Evolutionary conservation across 2,888 invertebrate genomes (phyloP).

Genomic region (Platycnemis pennipes): DNA sequence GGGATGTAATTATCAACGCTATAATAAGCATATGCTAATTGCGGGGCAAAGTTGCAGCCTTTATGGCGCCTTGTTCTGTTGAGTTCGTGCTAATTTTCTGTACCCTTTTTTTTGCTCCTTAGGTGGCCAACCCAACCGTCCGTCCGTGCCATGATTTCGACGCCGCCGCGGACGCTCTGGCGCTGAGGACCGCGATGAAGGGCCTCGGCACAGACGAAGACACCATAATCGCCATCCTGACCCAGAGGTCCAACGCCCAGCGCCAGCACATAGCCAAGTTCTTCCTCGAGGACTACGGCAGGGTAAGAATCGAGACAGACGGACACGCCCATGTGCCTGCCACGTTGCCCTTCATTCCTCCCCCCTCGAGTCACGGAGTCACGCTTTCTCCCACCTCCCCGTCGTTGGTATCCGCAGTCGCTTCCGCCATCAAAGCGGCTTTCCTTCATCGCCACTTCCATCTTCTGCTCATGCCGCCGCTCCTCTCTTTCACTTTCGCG

Average conservation of each 20-base stretch:
- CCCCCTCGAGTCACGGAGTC: background rate
- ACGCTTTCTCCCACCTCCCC: background rate
- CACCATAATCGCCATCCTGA: slow-evolving; percentile 87
- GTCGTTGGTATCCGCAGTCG: background rate
- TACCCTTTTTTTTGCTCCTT: background rate
- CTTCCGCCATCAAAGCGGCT: background rate
- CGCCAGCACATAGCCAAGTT: slow-evolving; percentile 85
- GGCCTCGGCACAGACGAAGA: slow-evolving; percentile 90
- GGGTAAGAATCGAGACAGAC: slow-evolving; percentile 77
- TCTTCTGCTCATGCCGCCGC: background rate
- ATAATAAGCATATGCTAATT: background rate
- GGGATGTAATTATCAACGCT: no score
- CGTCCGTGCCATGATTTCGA: slow-evolving; percentile 83
- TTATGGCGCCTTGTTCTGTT: background rate
- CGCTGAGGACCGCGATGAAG: slow-evolving; percentile 86
- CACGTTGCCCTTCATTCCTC: background rate
- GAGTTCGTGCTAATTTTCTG: background rate
- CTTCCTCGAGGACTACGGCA: slow-evolving; percentile 82
- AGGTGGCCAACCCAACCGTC: slow-evolving; percentile 81
- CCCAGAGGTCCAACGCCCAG: slow-evolving; percentile 86
- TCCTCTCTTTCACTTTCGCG: background rate
- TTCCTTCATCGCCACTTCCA: background rate
- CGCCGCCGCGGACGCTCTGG: slow-evolving; percentile 84
- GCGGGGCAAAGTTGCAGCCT: background rate
- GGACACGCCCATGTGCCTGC: background rate